Evolutionary conservation across 2,113 vertebrate genomes (phyloP).

Genomic region (Psophia crepitans): DNA sequence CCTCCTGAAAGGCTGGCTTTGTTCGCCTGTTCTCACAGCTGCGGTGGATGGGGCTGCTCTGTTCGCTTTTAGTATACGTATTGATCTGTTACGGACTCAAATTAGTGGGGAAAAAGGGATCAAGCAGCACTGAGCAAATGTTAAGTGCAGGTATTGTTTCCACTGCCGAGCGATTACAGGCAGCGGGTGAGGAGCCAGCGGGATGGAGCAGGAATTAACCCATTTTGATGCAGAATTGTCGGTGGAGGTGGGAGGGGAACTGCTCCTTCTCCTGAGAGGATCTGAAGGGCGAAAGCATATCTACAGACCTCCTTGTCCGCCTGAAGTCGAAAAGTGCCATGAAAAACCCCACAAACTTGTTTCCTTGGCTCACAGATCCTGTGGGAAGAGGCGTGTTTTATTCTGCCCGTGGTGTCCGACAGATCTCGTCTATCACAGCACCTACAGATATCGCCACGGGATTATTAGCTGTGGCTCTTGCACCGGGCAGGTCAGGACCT

Average conservation of each 20-base stretch:
- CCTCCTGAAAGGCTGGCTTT: not conserved
- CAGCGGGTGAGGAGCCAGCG: not conserved
- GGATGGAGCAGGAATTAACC: not conserved
- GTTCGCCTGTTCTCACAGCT: not conserved
- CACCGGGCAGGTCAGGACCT: not conserved
- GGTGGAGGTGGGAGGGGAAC: not conserved
- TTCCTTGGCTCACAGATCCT: not conserved
- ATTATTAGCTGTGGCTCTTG: not conserved
- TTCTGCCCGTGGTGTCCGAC: accelerated
- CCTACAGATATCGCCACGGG: accelerated
- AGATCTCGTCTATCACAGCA: not conserved
- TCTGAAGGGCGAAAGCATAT: not conserved
- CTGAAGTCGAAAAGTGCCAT: not conserved
- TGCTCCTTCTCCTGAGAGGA: not conserved
- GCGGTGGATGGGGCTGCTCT: not conserved
- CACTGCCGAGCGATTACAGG: not conserved
- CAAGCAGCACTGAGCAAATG: not conserved
- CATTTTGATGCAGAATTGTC: not conserved
- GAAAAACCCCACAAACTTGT: not conserved
- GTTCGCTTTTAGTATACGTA: not conserved
- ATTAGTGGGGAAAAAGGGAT: not conserved
- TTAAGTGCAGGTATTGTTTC: not conserved
- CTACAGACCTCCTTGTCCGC: too few species aligned
- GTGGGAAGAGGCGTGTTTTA: not conserved
- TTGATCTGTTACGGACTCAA: not conserved